phyloP scores from a whole-genome alignment of 2,113 vertebrate genomes.

The Poeciliopsis occidentalis region DNA sequence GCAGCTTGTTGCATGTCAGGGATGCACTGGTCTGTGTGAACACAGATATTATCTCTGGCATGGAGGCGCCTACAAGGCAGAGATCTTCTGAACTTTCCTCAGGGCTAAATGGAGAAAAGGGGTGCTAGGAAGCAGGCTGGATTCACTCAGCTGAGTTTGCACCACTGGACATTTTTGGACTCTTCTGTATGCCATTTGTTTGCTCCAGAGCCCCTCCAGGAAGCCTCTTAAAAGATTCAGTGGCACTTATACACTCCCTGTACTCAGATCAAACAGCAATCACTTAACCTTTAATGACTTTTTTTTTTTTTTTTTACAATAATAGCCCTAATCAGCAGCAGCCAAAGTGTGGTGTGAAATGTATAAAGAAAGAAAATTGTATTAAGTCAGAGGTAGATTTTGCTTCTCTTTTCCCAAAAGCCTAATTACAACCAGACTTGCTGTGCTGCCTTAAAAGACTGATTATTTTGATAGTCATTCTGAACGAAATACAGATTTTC shows the following conservation, averaged over 20 bases:
- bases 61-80: slow-evolving; percentile 67
- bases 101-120: slow-evolving; percentile 75
- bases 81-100: slow-evolving; percentile 60
- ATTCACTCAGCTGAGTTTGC: slow-evolving; percentile 55
- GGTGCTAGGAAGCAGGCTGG: slow-evolving; percentile 55
- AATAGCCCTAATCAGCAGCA: slow-evolving; percentile 21
- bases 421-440: not conserved
- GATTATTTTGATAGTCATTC: not conserved
- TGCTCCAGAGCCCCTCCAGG: slow-evolving; percentile 41
- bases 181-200: slow-evolving; percentile 38
- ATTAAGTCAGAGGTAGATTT: not conserved
- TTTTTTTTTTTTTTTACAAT: slow-evolving; percentile 21
- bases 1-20: slow-evolving; percentile 48
- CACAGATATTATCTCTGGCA: slow-evolving; percentile 72
- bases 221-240: slow-evolving; percentile 44
- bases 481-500: not conserved
- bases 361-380: not conserved
- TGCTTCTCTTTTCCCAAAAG: slow-evolving; percentile 7
- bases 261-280: slow-evolving; percentile 44
- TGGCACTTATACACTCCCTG: slow-evolving; percentile 36
- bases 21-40: slow-evolving; percentile 37
- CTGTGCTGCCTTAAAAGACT: not conserved
- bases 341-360: slow-evolving; percentile 8
- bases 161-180: slow-evolving; percentile 36
- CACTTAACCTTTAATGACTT: slow-evolving; percentile 23